These are phyloP conservation scores for Ptychochromis oligacanthus DNA, from an alignment of 2,113 vertebrate species.

Conservation along the genomic window DNA sequence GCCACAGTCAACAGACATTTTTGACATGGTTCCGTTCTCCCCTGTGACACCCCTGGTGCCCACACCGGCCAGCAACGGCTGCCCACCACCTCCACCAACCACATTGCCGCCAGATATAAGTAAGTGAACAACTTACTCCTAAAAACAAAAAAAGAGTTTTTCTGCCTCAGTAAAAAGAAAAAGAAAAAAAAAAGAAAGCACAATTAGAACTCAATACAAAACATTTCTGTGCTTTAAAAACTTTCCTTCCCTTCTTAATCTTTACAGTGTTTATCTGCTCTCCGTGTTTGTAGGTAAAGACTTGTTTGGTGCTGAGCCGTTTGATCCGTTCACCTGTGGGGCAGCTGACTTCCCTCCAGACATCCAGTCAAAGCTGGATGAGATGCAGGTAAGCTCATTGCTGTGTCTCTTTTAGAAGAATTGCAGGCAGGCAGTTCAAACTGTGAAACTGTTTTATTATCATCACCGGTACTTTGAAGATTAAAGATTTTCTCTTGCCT, in stretches of 20 bases:
- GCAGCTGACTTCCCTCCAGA: slow-evolving; percentile 95
- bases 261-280: not conserved
- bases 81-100: slow-evolving; percentile 87
- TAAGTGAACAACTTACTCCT: slow-evolving; percentile 71
- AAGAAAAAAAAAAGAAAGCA: too few relatives aligned
- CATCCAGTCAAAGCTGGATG: slow-evolving; percentile 97
- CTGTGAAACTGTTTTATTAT: not conserved
- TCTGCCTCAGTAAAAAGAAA: too few relatives aligned
- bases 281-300: slow-evolving; percentile 86
- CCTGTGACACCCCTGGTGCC: slow-evolving; percentile 87
- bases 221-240: not conserved
- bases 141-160: too few relatives aligned
- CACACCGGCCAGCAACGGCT: slow-evolving; percentile 88
- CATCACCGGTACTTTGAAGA: not conserved
- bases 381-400: slow-evolving; percentile 94
- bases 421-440: not conserved
- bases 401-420: slow-evolving; percentile 3
- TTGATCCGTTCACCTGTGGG: slow-evolving; percentile 97
- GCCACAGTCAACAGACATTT: slow-evolving; percentile 90
- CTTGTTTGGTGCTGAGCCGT: slow-evolving; percentile 96
- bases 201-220: too few relatives aligned
- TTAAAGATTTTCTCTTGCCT: not conserved
- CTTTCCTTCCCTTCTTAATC: not conserved
- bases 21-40: slow-evolving; percentile 99
- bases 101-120: slow-evolving; percentile 88